Evolutionary conservation across 2,113 vertebrate genomes (phyloP).

Genomic region (Amazona guildingii): DNA sequence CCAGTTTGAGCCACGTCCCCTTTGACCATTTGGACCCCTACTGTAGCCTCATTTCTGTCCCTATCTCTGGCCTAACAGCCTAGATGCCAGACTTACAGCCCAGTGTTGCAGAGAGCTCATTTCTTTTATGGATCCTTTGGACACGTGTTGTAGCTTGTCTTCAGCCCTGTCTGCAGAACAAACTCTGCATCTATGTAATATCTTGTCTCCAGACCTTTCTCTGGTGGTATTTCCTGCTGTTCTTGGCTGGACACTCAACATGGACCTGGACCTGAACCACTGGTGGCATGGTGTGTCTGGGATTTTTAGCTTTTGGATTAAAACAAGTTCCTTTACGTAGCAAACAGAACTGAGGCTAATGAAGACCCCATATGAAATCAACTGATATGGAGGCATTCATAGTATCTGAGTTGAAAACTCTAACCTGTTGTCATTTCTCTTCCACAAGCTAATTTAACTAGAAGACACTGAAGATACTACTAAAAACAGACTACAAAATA

Average conservation of each 20-base stretch:
- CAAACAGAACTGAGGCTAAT: neutral
- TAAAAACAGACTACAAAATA: neutral
- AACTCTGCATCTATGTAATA: neutral
- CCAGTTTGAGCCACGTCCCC: accelerated
- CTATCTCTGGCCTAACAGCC: neutral
- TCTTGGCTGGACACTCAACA: neutral
- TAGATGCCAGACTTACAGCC: neutral
- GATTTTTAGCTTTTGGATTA: neutral
- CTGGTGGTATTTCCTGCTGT: neutral
- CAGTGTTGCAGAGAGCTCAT: neutral
- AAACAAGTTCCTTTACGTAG: neutral
- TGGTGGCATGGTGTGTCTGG: accelerated
- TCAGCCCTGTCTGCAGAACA: neutral
- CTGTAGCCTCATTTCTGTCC: neutral
- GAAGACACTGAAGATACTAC: neutral
- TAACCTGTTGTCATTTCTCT: neutral
- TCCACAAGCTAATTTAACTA: neutral
- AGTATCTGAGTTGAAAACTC: neutral
- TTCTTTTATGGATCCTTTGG: neutral
- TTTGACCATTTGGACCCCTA: neutral
- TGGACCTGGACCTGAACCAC: neutral
- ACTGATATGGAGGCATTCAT: neutral
- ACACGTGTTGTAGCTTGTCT: neutral
- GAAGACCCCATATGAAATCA: neutral
- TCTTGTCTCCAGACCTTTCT: neutral